phyloP scores from a whole-genome alignment of 2,113 vertebrate species.

The Neofelis nebulosa region DNA sequence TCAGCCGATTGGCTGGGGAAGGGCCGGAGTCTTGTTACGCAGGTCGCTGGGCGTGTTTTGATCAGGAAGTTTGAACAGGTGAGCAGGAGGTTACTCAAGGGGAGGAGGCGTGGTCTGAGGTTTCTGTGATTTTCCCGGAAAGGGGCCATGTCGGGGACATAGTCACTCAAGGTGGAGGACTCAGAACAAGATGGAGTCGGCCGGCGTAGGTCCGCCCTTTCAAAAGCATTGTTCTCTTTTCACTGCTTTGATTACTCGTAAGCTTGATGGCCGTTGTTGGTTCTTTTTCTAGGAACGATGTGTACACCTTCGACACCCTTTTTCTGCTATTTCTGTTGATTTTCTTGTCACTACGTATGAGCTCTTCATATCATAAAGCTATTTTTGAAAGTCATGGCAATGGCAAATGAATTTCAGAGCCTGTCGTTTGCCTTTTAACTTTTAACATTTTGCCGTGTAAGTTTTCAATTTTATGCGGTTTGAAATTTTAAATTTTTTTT shows the following conservation, averaged over 20 bases:
- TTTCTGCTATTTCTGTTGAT: neutral
- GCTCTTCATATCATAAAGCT: neutral
- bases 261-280: neutral
- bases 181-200: no score
- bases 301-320: neutral
- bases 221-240: neutral
- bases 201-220: no score
- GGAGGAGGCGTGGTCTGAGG: no score
- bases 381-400: neutral
- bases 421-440: constrained; percentile 4
- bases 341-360: neutral
- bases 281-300: neutral
- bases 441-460: neutral
- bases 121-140: no score
- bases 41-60: no score
- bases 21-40: no score
- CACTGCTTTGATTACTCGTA: neutral
- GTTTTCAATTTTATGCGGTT: constrained; percentile 13
- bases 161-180: no score
- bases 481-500: neutral
- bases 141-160: no score
- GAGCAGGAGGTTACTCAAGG: no score
- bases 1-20: no score
- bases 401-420: constrained; percentile 8
- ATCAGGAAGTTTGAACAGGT: no score